Evolutionary conservation across 92 coral and sea anemone genomes (phyloP).

Genomic region (Muricea muricata): DNA sequence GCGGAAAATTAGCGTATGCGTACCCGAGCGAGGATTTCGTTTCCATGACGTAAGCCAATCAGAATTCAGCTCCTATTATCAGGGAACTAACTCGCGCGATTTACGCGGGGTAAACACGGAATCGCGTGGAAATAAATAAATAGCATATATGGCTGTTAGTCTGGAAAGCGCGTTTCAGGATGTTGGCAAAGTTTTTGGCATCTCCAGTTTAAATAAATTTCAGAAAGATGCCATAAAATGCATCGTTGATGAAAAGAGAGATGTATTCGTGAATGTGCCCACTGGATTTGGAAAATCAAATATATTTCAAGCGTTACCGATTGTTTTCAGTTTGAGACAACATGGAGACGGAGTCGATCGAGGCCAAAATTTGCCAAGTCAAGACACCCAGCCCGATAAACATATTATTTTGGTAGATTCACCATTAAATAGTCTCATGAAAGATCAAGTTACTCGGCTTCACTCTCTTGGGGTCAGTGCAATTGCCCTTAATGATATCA

Average conservation of each 20-base stretch:
- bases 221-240: slow-evolving; percentile 19
- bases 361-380: not conserved
- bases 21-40: slow-evolving; percentile 8
- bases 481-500: not conserved
- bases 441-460: slow-evolving; percentile 34
- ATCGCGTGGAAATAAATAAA: slow-evolving; percentile 14
- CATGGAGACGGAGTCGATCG: too few relatives aligned
- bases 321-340: not conserved
- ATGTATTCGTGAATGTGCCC: not conserved
- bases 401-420: slow-evolving; percentile 37
- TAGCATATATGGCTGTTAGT: not conserved
- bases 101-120: not conserved
- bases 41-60: slow-evolving; percentile 47
- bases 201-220: not conserved
- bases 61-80: slow-evolving; percentile 36
- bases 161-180: slow-evolving; percentile 20
- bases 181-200: slow-evolving; percentile 2
- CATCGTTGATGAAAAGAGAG: not conserved
- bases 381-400: not conserved
- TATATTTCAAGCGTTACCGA: not conserved
- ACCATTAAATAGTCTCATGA: slow-evolving; percentile 26
- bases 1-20: slow-evolving; percentile 24
- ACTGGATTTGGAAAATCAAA: not conserved
- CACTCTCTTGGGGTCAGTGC: slow-evolving; percentile 24
- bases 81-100: slow-evolving; percentile 19